Evolutionary conservation across 2,888 invertebrate species (phyloP), one percentile per base, ranked within the genome.

Genomic region (Cloeon dipterum): DNA sequence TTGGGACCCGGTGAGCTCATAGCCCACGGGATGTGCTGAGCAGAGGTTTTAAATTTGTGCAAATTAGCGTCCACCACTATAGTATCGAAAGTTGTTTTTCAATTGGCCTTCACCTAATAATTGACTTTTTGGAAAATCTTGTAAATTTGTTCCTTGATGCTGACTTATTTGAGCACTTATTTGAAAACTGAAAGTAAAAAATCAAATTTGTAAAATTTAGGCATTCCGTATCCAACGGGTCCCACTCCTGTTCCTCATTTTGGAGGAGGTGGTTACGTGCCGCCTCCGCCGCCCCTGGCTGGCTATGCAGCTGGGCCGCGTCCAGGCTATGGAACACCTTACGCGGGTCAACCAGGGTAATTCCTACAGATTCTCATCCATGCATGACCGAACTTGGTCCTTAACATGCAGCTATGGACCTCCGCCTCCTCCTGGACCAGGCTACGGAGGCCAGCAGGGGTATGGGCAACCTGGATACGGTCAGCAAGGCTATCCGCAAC

Each of bases 181-280:
- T n/a, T n/a, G n/a, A n/a, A n/a, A n/a, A n/a, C n/a, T n/a, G n/a
- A n/a, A n/a, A n/a, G n/a, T n/a, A n/a, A n/a, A n/a, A n/a, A n/a
- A n/a, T n/a, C n/a, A n/a, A n/a, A n/a, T n/a, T n/a, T n/a, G n/a
- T n/a, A n/a, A n/a, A n/a, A n/a, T n/a, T n/a, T 33, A 13, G 34
- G 34, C 35, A 29, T 39, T 21, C 26, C 38, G 26, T 25, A 52
- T 37, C 47, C 46, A 17, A 48, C 54, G 5, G 35, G 48, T 25
- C 46, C 51, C 20, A 40, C 48, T 37, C 49, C 49, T 44, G 53
- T 52, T 32, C 53, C 54, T 18, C 54, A 53, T 37, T 45, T 35
- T n/a, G 20, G 26, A n/a, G 23, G 40, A 11, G 37, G 39, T 26
- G 40, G 32, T 32, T 35, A 37, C 19, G 35, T 26, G 2, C 40